phyloP scores from a whole-genome alignment of 2,888 invertebrate species.

The Julus scandinavius region DNA sequence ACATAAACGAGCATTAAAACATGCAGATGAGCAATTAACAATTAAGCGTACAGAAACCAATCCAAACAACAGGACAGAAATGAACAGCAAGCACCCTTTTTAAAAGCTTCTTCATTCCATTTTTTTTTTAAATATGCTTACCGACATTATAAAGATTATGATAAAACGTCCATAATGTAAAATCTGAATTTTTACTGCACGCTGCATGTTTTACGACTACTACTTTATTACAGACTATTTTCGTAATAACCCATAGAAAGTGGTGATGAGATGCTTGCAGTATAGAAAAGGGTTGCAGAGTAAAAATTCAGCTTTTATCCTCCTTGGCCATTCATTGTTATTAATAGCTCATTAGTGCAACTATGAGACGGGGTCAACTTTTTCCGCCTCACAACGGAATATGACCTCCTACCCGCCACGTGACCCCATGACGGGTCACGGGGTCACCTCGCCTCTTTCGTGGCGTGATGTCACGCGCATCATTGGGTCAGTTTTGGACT shows the following conservation, averaged over 20 bases:
- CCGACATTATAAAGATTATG: neutral
- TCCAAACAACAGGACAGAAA: neutral
- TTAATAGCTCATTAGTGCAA: neutral
- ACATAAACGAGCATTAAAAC: slow-evolving; percentile 40
- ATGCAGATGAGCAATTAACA: slow-evolving; percentile 28
- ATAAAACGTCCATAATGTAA: neutral
- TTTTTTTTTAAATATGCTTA: neutral
- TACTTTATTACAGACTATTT: neutral
- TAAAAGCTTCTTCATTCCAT: neutral
- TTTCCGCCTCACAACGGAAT: too few species aligned
- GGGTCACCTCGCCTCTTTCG: too few species aligned
- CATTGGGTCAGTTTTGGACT: too few species aligned
- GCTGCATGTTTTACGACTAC: neutral
- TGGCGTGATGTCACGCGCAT: too few species aligned
- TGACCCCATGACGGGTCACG: too few species aligned
- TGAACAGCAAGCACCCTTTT: neutral
- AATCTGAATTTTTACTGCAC: slow-evolving; percentile 13
- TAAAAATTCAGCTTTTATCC: neutral
- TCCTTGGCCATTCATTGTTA: neutral
- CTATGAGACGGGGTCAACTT: neutral
- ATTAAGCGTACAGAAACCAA: slow-evolving; percentile 6
- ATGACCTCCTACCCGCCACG: too few species aligned
- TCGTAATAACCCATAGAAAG: neutral
- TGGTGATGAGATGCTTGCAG: neutral
- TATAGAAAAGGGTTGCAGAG: neutral